phyloP scores from a whole-genome alignment of 2,888 invertebrate species.

The Cosmorhoe ocellata region DNA sequence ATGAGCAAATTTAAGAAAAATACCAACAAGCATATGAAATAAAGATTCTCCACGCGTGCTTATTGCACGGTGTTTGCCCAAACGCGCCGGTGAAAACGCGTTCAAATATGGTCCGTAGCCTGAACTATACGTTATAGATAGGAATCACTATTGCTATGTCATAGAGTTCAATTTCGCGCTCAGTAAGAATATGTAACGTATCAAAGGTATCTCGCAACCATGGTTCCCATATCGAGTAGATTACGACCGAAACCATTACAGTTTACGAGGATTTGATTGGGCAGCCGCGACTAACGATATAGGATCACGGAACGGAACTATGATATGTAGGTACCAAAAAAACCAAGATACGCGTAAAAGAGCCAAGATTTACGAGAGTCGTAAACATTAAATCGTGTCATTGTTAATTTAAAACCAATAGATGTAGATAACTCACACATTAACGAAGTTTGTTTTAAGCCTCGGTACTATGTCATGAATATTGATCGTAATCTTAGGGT shows the following conservation, averaged over 20 bases:
- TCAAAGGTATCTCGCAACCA: conserved; percentile 59
- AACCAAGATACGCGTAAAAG: conserved; percentile 64
- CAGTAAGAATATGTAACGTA: conserved; percentile 33
- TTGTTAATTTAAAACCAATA: conserved; percentile 69
- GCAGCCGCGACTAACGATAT: conserved; percentile 70
- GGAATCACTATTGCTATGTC: background rate
- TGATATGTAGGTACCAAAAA: conserved; percentile 54
- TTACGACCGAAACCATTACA: conserved; percentile 70
- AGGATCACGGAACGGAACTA: conserved; percentile 63
- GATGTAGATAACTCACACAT: conserved; percentile 56
- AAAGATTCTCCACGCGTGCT: conserved; percentile 65
- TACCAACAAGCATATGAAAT: conserved; percentile 53
- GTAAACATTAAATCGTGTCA: conserved; percentile 64
- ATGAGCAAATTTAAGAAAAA: conserved; percentile 27
- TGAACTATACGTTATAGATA: background rate
- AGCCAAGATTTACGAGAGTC: conserved; percentile 68
- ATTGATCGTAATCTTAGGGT: conserved; percentile 33
- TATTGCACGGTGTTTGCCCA: conserved; percentile 67
- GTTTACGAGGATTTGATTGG: conserved; percentile 77
- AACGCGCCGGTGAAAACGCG: conserved; percentile 33
- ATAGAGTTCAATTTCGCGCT: conserved; percentile 37
- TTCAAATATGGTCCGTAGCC: conserved; percentile 8
- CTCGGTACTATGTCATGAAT: conserved; percentile 39
- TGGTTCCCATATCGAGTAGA: conserved; percentile 76
- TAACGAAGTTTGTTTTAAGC: conserved; percentile 47